These are phyloP conservation scores for Lophotriccus pileatus DNA, from an alignment of 2,797 vertebrate genomes.

Conservation along the genomic window DNA sequence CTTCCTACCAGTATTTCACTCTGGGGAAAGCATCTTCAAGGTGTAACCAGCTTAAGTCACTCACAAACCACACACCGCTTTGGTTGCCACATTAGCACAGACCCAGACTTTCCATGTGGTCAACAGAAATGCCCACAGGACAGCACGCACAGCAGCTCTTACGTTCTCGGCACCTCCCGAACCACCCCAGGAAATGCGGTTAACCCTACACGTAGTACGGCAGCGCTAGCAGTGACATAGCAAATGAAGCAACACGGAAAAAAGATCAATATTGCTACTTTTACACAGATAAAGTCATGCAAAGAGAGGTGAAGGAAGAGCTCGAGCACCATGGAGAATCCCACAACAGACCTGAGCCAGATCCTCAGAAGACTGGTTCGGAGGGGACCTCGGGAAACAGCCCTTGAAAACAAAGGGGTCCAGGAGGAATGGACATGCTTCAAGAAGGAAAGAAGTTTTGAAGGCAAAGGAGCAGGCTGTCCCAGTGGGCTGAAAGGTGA, in stretches of 20 bases:
- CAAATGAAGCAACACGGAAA: accelerated
- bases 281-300: not conserved
- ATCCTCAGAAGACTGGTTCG: not conserved
- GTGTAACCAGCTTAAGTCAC: not conserved
- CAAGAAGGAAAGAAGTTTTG: no score
- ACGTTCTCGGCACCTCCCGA: accelerated
- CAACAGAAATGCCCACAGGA: not conserved
- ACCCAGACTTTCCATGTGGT: not conserved
- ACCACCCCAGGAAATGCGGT: not conserved
- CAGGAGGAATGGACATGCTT: no score
- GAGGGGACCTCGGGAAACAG: no score
- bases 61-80: not conserved
- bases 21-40: not conserved
- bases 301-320: not conserved
- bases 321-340: not conserved
- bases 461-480: no score
- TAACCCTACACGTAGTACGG: accelerated
- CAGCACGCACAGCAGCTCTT: not conserved
- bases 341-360: not conserved
- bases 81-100: not conserved
- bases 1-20: not conserved
- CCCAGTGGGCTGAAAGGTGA: no score
- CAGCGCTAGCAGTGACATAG: not conserved
- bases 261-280: not conserved
- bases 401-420: no score